Evolutionary conservation across 2,113 vertebrate species (phyloP).

Genomic region (Siniperca knerii): DNA sequence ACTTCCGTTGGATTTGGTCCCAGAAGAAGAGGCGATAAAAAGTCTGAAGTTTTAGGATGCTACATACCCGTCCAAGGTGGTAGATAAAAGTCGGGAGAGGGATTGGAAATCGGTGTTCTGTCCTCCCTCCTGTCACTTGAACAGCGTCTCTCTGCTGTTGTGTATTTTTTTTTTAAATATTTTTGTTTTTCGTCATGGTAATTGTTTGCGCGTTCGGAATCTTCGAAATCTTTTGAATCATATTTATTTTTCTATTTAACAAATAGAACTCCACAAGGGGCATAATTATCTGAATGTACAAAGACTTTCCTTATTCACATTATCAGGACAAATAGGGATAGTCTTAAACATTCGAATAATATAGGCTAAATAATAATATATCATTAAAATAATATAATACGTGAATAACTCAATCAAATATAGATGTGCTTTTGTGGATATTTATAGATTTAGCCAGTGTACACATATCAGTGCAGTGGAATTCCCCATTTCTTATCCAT

Average conservation of each 20-base stretch:
- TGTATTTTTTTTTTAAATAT: background rate
- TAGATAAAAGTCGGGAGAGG: background rate
- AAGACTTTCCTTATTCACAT: background rate
- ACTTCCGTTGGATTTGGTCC: background rate
- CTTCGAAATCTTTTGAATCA: background rate
- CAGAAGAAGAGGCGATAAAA: background rate
- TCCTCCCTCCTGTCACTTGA: background rate
- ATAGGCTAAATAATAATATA: background rate
- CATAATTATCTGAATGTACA: background rate
- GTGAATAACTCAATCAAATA: background rate
- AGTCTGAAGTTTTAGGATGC: background rate
- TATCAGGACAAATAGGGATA: background rate
- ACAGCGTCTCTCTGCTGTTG: background rate
- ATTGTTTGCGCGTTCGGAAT: background rate
- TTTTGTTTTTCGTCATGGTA: background rate
- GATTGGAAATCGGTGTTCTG: background rate
- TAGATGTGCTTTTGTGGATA: background rate
- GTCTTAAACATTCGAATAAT: background rate
- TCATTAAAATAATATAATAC: background rate
- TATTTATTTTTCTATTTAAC: background rate
- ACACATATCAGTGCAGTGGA: too few species aligned
- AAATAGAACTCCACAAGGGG: background rate
- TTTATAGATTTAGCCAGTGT: background rate
- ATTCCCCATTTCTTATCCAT: too few species aligned
- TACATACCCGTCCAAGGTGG: constrained; percentile 15